Base-by-base conservation (phyloP, 2,797 vertebrate genomes). In the Luscinia megarhynchos region DNA sequence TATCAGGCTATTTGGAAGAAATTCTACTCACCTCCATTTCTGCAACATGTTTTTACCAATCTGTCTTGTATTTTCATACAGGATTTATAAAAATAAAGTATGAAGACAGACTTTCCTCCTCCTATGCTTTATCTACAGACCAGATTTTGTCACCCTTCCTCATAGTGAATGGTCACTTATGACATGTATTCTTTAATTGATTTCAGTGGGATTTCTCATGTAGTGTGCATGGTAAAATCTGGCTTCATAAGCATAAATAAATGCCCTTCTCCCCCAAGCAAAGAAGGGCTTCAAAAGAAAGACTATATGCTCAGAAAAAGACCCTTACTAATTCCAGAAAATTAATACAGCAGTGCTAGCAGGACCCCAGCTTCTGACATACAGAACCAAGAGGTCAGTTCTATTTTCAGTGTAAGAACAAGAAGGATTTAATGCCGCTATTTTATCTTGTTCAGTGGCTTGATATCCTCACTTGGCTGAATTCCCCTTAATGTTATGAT, bases 201-300 rank as follows among this genome's bases (percentile, higher is more conserved):
- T 95, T 96, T 91, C 89, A 95, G 40, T 88, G 93, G 90, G 84
- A 95, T 51, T 92, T 90, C 57, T 91, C 72, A 62, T 20, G 16
- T 48, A 75, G 22, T 10, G 4, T 4, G 12, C 29, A 20, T 62
- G 61, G 74, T 40, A 89, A 94, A 92, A 90, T 82, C 41, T 95
- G 75, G 30, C 64, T 90, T 94, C 59, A 62, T 62, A 89, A 87
- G 87, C 85, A 87, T 80, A 79, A 95, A 91, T 72, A 94, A 94
- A 91, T 89, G 67, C 40, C 79, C 74, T 91, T 69, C 45, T 84
- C 54, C 53, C 36, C 40, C 45, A 76, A 48, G 87, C 40, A 78
- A 93, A 61, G 48, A 84, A 84, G 32, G 43, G 38, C 75, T 95
- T 95, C 72, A 89, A 92, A 93, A 92, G 75, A 61, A 87, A 73